Conservation (phyloP, 2,888 invertebrate genomes). For the Ferdinandea cuprea region DNA sequence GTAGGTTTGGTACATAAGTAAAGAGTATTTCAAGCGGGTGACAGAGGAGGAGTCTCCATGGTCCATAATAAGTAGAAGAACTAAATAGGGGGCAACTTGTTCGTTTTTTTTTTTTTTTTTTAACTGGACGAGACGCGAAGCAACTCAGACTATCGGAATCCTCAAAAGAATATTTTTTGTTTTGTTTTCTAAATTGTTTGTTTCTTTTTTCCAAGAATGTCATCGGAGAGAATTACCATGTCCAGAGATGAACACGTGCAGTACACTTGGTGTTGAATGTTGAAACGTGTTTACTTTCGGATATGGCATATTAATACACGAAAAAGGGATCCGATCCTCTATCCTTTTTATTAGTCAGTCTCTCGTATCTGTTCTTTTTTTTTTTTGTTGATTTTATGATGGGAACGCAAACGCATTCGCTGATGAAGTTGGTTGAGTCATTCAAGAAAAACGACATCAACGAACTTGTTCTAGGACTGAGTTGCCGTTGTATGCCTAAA, state of each 20-base stretch:
- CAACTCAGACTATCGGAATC: slow-evolving; percentile 58
- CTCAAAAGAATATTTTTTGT: slow-evolving; percentile 62
- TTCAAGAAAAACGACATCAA: slow-evolving; percentile 49
- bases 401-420: slow-evolving; percentile 33
- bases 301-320: slow-evolving; percentile 55
- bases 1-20: slow-evolving; percentile 56
- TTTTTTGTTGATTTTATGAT: slow-evolving; percentile 38
- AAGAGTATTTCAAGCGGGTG: slow-evolving; percentile 3
- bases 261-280: slow-evolving; percentile 57
- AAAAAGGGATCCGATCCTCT: slow-evolving; percentile 42
- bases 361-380: slow-evolving; percentile 18
- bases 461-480: slow-evolving; percentile 60
- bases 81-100: slow-evolving; percentile 39
- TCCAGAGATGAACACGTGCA: slow-evolving; percentile 72
- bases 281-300: slow-evolving; percentile 62
- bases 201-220: slow-evolving; percentile 65
- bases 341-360: slow-evolving; percentile 25
- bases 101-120: too few species aligned
- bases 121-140: slow-evolving; percentile 38
- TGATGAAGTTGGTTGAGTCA: slow-evolving; percentile 36
- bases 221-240: slow-evolving; percentile 74
- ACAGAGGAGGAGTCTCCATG: slow-evolving; percentile 8
- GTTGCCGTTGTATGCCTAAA: too few species aligned
- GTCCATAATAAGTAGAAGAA: slow-evolving; percentile 19
- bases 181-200: slow-evolving; percentile 6